These are phyloP conservation scores for Crocodylus rhombifer DNA, from an alignment of 2,797 vertebrate species.

Conservation along the genomic window DNA sequence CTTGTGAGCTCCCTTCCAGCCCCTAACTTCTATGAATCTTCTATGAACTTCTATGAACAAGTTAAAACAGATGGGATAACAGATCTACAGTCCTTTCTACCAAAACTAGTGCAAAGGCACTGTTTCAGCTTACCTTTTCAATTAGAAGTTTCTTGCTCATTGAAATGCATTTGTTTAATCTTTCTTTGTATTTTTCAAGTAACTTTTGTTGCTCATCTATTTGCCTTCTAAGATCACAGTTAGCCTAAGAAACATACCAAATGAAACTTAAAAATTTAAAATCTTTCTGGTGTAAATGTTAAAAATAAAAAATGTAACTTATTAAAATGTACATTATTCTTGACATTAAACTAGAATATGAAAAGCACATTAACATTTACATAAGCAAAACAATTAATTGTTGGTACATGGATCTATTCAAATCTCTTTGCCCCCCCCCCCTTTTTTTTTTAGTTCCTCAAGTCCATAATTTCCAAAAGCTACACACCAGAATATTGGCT, in stretches of 20 bases:
- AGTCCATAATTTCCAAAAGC: background rate
- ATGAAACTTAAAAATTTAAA: background rate
- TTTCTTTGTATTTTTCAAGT: constrained; percentile 99
- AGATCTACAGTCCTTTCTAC: background rate
- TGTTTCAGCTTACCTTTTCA: constrained; percentile 90
- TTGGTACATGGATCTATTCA: background rate
- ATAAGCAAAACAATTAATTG: background rate
- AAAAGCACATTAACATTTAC: background rate
- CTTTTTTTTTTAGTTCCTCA: background rate
- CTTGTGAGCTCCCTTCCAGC: too few relatives aligned
- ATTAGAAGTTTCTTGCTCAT: constrained; percentile 99
- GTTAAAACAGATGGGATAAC: background rate
- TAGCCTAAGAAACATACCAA: constrained; percentile 85
- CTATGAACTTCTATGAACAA: background rate
- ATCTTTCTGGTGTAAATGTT: background rate
- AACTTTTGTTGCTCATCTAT: constrained; percentile 99
- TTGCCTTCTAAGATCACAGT: constrained; percentile 99
- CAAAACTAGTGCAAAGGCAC: background rate
- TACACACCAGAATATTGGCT: background rate
- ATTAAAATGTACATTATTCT: background rate
- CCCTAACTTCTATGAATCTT: too few relatives aligned
- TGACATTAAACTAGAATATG: background rate
- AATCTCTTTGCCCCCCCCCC: background rate
- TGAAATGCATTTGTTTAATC: constrained; percentile 99
- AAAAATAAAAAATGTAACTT: background rate